A percentile compares a stretch with the other conserved stretches of the same genome.
Evolutionary conservation across 2,888 invertebrate species (phyloP).

Genomic region (Neoitamus cyanurus): DNA sequence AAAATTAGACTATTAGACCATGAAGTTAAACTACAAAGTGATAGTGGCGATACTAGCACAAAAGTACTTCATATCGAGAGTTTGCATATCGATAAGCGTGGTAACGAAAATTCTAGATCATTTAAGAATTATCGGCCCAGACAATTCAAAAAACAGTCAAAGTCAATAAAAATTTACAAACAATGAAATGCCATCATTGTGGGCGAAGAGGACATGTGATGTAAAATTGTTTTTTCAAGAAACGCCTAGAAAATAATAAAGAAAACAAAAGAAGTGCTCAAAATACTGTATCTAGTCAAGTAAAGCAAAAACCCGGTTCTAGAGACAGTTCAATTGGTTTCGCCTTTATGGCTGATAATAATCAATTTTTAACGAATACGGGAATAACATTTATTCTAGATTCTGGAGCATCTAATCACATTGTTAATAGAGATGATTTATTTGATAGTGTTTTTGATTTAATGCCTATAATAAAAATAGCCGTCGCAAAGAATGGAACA

Average conservation of each 20-base stretch:
- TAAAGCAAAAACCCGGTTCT: too few relatives aligned
- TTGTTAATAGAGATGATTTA: slow-evolving; percentile 51
- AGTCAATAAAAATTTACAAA: too few relatives aligned
- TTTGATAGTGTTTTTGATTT: slow-evolving; percentile 48
- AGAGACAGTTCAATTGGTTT: not conserved
- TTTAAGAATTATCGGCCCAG: too few relatives aligned
- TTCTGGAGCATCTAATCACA: slow-evolving; percentile 10
- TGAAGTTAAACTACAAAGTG: too few relatives aligned
- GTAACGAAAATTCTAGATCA: too few relatives aligned
- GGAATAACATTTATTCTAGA: slow-evolving; percentile 54
- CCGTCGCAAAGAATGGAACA: slow-evolving; percentile 56
- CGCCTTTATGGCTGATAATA: not conserved
- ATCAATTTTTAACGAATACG: too few relatives aligned
- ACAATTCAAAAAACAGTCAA: too few relatives aligned
- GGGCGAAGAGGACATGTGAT: slow-evolving; percentile 58
- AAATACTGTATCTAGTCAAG: too few relatives aligned
- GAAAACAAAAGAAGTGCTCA: too few relatives aligned
- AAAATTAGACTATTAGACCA: slow-evolving; percentile 57
- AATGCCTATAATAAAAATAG: slow-evolving; percentile 56
- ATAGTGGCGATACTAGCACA: too few relatives aligned
- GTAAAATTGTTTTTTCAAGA: slow-evolving; percentile 57
- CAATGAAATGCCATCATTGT: slow-evolving; percentile 57
- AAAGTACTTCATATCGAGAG: too few relatives aligned
- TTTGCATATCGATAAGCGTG: too few relatives aligned
- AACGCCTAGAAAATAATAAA: slow-evolving; percentile 40